These are phyloP conservation scores for Colossoma macropomum DNA, from an alignment of 2,113 vertebrate genomes.

Conservation along the genomic window DNA sequence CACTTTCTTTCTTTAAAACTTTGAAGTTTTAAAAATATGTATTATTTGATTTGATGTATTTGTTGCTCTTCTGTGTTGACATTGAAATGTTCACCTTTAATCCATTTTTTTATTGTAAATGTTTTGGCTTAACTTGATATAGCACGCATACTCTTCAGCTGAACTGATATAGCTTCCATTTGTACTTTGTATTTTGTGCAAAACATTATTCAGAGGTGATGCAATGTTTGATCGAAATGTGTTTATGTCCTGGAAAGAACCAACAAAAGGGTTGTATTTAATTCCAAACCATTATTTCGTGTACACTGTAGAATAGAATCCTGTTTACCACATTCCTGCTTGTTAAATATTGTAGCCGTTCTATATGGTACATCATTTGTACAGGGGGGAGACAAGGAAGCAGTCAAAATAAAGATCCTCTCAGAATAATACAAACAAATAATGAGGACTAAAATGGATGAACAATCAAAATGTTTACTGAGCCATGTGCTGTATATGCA, in stretches of 20 bases:
- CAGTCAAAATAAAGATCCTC: constrained; percentile 26
- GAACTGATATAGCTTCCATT: constrained; percentile 72
- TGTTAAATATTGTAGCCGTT: constrained; percentile 62
- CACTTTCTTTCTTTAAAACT: constrained; percentile 80
- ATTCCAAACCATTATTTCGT: constrained; percentile 57
- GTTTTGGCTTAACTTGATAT: constrained; percentile 76
- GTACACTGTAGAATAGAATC: constrained; percentile 61
- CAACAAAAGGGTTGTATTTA: constrained; percentile 47
- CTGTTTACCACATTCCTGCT: constrained; percentile 60
- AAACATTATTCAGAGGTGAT: constrained; percentile 64
- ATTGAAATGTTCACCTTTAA: constrained; percentile 69
- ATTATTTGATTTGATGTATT: constrained; percentile 70
- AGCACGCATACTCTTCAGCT: constrained; percentile 76
- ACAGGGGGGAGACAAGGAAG: constrained; percentile 39
- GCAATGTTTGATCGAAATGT: constrained; percentile 61
- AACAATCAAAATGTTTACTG: constrained; percentile 59
- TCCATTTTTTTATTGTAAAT: constrained; percentile 64
- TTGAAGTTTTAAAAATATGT: constrained; percentile 65
- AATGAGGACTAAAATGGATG: constrained; percentile 30
- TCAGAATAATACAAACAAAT: constrained; percentile 20
- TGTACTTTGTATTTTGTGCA: constrained; percentile 70
- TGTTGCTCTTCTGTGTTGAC: constrained; percentile 72
- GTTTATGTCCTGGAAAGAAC: constrained; percentile 45
- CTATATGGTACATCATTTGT: constrained; percentile 57
- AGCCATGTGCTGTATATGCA: constrained; percentile 53